These are phyloP conservation scores for Montipora capricornis DNA, from an alignment of 64 coral and sea anemone species.

Conservation along the genomic window DNA sequence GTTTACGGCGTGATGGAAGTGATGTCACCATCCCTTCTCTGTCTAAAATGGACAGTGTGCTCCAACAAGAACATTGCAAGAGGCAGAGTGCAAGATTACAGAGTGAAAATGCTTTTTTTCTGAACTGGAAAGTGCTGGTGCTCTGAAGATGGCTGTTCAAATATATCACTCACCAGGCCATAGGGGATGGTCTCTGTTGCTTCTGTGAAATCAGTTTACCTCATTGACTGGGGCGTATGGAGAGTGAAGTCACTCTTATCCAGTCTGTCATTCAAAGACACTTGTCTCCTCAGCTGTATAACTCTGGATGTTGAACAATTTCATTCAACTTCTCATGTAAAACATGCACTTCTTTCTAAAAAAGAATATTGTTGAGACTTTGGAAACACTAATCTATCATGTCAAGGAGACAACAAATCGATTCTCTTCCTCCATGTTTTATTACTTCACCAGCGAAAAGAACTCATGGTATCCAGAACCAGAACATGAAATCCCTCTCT, in stretches of 20 bases:
- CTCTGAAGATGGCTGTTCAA: not conserved
- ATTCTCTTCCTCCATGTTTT: conserved; percentile 41
- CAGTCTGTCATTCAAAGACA: not conserved
- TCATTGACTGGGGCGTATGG: conserved; percentile 29
- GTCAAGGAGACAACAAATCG: conserved; percentile 66
- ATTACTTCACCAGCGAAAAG: conserved; percentile 57
- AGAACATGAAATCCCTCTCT: no score
- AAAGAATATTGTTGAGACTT: conserved; percentile 63
- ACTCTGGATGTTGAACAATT: conserved; percentile 34
- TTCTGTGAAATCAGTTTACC: conserved; percentile 20
- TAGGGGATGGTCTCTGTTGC: conserved; percentile 5
- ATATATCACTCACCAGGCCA: conserved; percentile 6
- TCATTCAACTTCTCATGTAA: conserved; percentile 51
- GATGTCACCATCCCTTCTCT: no score
- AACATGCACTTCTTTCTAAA: conserved; percentile 64
- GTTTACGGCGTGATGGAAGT: no score
- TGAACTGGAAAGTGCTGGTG: not conserved
- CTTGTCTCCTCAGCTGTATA: conserved; percentile 32
- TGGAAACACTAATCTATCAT: conserved; percentile 20
- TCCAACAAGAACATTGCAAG: no score
- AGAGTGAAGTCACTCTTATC: conserved; percentile 6
- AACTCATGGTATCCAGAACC: not conserved
- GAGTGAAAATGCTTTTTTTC: no score
- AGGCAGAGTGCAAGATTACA: no score
- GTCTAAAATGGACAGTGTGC: no score